A percentile compares a stretch with the other conserved stretches of the same genome.
Conservation (phyloP, 2,888 invertebrate species). For the Spodoptera exigua region DNA sequence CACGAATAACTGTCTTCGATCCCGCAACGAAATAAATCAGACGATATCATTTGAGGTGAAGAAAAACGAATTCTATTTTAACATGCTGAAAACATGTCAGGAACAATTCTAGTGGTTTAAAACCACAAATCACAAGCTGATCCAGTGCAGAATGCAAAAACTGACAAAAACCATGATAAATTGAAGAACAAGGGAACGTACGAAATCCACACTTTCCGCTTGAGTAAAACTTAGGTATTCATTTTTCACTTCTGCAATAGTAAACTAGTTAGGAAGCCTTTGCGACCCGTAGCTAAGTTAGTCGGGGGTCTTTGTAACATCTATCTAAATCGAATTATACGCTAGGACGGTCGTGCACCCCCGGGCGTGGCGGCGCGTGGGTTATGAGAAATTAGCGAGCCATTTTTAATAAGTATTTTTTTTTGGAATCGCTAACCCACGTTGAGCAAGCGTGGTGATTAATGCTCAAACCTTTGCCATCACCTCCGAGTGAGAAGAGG, state of each 20-base stretch:
- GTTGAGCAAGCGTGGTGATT: too few relatives aligned
- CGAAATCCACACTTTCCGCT: constrained; percentile 42
- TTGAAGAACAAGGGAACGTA: constrained; percentile 22
- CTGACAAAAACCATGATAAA: constrained; percentile 24
- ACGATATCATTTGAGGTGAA: too few relatives aligned
- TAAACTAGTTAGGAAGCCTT: constrained; percentile 70
- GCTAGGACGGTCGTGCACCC: constrained; percentile 57
- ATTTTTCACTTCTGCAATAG: constrained; percentile 62
- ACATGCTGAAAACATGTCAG: too few relatives aligned
- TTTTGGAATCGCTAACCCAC: too few relatives aligned
- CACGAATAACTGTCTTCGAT: too few relatives aligned
- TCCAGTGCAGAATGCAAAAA: constrained; percentile 5
- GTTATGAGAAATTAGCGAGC: constrained; percentile 22
- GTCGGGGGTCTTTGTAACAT: constrained; percentile 74
- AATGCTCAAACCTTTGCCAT: too few relatives aligned
- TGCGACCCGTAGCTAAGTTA: constrained; percentile 58
- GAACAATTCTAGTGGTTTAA: too few relatives aligned
- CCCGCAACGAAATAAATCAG: too few relatives aligned
- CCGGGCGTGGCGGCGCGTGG: constrained; percentile 33
- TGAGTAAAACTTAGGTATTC: constrained; percentile 50
- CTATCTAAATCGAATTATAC: constrained; percentile 78
- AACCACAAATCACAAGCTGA: not conserved
- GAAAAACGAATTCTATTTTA: too few relatives aligned
- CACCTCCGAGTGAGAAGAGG: too few relatives aligned
- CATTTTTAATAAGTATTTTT: not conserved